phyloP scores from a whole-genome alignment of 2,888 invertebrate genomes.

The Lissocephala sabroskyi region DNA sequence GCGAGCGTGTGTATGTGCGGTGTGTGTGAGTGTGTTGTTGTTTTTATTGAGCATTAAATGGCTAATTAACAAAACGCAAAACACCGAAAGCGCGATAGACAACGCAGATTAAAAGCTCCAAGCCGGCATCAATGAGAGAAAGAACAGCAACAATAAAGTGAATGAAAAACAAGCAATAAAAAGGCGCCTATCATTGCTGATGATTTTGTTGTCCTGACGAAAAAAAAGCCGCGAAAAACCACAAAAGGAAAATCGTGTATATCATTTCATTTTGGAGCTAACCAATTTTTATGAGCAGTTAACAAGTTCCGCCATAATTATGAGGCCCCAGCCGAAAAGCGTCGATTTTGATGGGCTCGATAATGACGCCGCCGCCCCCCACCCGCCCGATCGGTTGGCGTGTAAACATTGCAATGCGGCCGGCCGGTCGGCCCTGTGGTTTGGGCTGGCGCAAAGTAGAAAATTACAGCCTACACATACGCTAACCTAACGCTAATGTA shows the following conservation, averaged over 20 bases:
- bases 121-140: not conserved
- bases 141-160: slow-evolving; percentile 4
- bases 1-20: slow-evolving; percentile 15
- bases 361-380: slow-evolving; percentile 26
- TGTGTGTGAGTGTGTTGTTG: slow-evolving; percentile 18
- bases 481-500: slow-evolving; percentile 47
- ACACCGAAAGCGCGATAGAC: slow-evolving; percentile 29
- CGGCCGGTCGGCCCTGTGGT: no score
- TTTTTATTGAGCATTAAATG: slow-evolving; percentile 53
- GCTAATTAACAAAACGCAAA: slow-evolving; percentile 57
- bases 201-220: not conserved
- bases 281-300: slow-evolving; percentile 36
- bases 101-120: slow-evolving; percentile 27
- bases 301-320: slow-evolving; percentile 38
- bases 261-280: slow-evolving; percentile 31
- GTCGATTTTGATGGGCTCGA: slow-evolving; percentile 11
- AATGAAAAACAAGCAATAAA: slow-evolving; percentile 38
- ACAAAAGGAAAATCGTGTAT: slow-evolving; percentile 25
- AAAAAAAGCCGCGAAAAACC: slow-evolving; percentile 3
- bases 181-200: slow-evolving; percentile 30
- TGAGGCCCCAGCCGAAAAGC: slow-evolving; percentile 8
- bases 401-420: slow-evolving; percentile 3
- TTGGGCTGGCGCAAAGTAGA: slow-evolving; percentile 54
- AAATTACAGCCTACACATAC: slow-evolving; percentile 58
- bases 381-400: slow-evolving; percentile 2